phyloP scores from a whole-genome alignment of 2,797 vertebrate genomes.

The Macropus fuliginosus region DNA sequence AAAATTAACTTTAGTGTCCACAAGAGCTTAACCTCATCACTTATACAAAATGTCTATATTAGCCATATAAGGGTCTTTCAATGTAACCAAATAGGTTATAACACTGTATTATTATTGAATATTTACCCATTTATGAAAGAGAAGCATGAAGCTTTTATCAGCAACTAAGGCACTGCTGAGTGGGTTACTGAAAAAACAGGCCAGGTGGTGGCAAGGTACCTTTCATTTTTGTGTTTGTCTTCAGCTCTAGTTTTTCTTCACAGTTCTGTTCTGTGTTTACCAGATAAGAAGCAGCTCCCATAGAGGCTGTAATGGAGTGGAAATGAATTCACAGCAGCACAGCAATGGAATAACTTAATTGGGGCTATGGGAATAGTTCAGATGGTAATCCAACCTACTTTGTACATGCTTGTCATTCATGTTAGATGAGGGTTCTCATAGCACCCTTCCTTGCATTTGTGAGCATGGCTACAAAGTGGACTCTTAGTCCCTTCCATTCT shows the following conservation, averaged over 20 bases:
- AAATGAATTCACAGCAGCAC: not conserved
- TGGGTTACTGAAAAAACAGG: constrained; percentile 40
- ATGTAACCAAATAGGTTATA: not conserved
- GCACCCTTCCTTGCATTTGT: not conserved
- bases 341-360: not conserved
- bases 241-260: not conserved
- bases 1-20: not conserved
- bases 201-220: not conserved
- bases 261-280: constrained; percentile 15
- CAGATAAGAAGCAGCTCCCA: constrained; percentile 3
- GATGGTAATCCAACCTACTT: not conserved
- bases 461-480: not conserved
- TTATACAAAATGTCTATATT: not conserved
- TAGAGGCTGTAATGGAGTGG: not conserved
- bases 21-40: not conserved
- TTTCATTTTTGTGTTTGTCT: constrained; percentile 46
- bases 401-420: not conserved
- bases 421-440: not conserved
- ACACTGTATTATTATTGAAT: not conserved
- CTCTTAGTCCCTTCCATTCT: not conserved
- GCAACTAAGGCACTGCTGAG: not conserved
- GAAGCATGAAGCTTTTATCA: not conserved
- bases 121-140: not conserved
- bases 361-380: not conserved
- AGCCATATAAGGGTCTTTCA: not conserved